Conservation (phyloP, 1,140 invertebrate species). For the Orchestia grillus region DNA sequence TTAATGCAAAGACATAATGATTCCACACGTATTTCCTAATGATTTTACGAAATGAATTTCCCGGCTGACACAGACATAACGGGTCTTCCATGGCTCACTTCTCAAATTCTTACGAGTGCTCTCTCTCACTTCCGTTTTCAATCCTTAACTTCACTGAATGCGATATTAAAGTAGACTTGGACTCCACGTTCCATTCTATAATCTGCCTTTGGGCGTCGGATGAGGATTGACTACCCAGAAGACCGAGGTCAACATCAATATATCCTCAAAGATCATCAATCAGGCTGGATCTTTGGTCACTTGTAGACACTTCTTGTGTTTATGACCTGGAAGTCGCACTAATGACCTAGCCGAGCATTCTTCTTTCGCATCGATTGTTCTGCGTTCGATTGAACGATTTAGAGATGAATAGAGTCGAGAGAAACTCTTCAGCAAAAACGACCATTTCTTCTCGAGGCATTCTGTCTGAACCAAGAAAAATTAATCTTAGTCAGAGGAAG, state of each 20-base stretch:
- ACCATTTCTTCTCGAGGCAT: background rate
- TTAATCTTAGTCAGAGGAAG: background rate
- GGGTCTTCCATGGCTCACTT: too few relatives aligned
- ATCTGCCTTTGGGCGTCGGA: background rate
- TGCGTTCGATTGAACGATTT: background rate
- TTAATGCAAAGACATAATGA: too few relatives aligned
- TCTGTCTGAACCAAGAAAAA: background rate
- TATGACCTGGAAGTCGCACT: constrained; percentile 11
- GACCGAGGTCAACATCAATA: background rate
- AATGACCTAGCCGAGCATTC: constrained; percentile 25
- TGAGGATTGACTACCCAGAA: background rate
- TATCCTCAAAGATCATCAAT: background rate
- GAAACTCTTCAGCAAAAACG: background rate
- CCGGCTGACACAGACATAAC: too few relatives aligned
- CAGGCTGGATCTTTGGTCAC: background rate
- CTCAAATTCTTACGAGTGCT: too few relatives aligned
- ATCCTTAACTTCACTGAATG: background rate
- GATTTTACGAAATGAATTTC: too few relatives aligned
- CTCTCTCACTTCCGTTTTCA: background rate
- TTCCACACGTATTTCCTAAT: too few relatives aligned
- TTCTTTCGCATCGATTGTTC: constrained; percentile 27
- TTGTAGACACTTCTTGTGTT: constrained; percentile 17
- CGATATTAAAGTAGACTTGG: background rate
- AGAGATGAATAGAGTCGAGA: background rate
- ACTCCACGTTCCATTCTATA: background rate